These are phyloP conservation scores for Argyresthia albistria DNA, from an alignment of 2,888 invertebrate species.

Conservation along the genomic window DNA sequence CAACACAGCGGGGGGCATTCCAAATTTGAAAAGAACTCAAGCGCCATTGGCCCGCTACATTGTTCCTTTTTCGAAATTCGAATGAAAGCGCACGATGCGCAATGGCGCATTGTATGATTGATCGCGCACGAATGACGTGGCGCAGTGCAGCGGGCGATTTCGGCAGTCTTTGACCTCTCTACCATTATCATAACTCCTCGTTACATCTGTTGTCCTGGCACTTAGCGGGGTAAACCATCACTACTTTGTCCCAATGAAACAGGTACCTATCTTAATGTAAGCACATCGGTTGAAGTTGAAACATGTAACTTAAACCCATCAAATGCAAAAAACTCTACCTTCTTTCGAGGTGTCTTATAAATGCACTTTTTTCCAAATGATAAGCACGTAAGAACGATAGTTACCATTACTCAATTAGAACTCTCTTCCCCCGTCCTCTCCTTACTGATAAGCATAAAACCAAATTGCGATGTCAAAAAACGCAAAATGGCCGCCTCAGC, in stretches of 20 bases:
- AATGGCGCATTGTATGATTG: conserved; percentile 70
- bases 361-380: conserved; percentile 5
- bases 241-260: too few species aligned
- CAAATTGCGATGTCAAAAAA: conserved; percentile 47
- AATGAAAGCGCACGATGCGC: conserved; percentile 50
- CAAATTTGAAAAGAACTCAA: conserved; percentile 51
- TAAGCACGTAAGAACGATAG: neutral
- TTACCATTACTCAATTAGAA: neutral
- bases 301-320: too few species aligned
- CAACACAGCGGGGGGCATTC: conserved; percentile 40
- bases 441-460: conserved; percentile 16
- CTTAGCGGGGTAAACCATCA: too few species aligned
- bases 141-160: conserved; percentile 41
- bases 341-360: neutral
- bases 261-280: too few species aligned
- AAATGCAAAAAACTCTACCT: too few species aligned
- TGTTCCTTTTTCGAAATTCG: conserved; percentile 65
- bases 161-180: conserved; percentile 56
- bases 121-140: conserved; percentile 59
- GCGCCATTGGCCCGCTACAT: conserved; percentile 53
- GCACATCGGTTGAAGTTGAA: too few species aligned
- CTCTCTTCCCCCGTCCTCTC: too few species aligned
- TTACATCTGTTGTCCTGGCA: conserved; percentile 11
- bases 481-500: conserved; percentile 52
- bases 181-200: conserved; percentile 14